These are phyloP conservation scores for Parotocinclus haroldoi DNA, from an alignment of 2,797 vertebrate genomes.

Conservation along the genomic window DNA sequence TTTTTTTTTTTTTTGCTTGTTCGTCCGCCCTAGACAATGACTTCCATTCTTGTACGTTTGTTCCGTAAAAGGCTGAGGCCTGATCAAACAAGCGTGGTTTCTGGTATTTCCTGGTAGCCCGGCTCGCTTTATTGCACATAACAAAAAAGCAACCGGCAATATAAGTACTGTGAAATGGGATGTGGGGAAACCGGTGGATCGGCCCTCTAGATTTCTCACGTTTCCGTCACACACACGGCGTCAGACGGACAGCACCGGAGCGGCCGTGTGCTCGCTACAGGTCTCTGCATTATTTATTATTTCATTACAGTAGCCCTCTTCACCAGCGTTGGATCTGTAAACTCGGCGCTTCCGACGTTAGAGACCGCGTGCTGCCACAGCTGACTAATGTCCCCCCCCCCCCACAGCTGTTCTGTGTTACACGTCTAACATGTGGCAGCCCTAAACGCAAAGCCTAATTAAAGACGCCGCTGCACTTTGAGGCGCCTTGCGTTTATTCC, in stretches of 20 bases:
- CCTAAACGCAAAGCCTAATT: too few species aligned
- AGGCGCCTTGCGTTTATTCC: too few species aligned
- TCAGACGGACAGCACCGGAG: constrained; percentile 12
- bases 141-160: too few species aligned
- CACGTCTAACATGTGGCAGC: background rate
- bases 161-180: too few species aligned
- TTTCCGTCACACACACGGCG: constrained; percentile 40
- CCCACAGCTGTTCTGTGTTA: background rate
- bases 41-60: too few species aligned
- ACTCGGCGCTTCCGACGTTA: constrained; percentile 6
- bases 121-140: too few species aligned
- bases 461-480: too few species aligned
- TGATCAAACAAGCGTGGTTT: too few species aligned
- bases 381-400: background rate
- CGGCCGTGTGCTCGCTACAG: constrained; percentile 1
- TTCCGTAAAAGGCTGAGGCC: too few species aligned
- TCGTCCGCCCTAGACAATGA: too few species aligned
- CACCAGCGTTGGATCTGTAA: background rate
- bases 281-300: constrained; percentile 32
- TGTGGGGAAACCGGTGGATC: constrained; percentile 1
- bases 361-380: background rate
- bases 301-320: background rate
- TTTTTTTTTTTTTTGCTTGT: too few species aligned
- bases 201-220: constrained; percentile 6
- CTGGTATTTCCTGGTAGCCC: too few species aligned